A percentile compares a stretch with the other conserved stretches of the same genome.
phyloP scores from a whole-genome alignment of 2,888 invertebrate species.

The Mechanitis mazaeus region DNA sequence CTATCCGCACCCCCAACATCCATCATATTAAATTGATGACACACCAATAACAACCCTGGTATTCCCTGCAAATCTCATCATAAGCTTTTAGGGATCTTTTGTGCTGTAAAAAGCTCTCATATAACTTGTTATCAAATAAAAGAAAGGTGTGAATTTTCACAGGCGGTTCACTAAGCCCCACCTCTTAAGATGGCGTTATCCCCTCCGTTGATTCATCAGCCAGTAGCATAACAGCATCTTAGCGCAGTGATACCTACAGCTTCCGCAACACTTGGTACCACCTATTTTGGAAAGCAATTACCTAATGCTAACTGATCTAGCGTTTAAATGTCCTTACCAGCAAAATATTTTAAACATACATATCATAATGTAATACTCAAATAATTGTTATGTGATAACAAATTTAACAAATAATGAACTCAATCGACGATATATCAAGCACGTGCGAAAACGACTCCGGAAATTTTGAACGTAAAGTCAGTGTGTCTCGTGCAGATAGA shows the following conservation, averaged over 20 bases:
- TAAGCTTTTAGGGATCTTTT: conserved; percentile 73
- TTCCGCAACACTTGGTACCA: conserved; percentile 52
- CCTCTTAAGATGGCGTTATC: conserved; percentile 73
- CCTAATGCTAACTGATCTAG: conserved; percentile 38
- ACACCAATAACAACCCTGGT: conserved; percentile 68
- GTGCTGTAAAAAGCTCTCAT: conserved; percentile 71
- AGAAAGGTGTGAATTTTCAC: conserved; percentile 77
- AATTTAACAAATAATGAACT: conserved; percentile 44
- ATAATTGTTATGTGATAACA: conserved; percentile 16
- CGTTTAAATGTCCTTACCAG: conserved; percentile 8
- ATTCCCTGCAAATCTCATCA: conserved; percentile 67
- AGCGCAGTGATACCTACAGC: conserved; percentile 64
- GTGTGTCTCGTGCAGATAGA: conserved; percentile 39
- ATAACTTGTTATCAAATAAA: conserved; percentile 75
- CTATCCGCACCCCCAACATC: conserved; percentile 9
- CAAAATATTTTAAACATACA: conserved; percentile 11
- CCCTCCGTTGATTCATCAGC: conserved; percentile 54
- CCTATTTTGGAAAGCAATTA: conserved; percentile 74
- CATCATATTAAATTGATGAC: conserved; percentile 49
- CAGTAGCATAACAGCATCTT: conserved; percentile 63
- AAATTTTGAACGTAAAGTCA: conserved; percentile 33
- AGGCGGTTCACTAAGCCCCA: conserved; percentile 61
- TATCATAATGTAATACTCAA: conserved; percentile 10
- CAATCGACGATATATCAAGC: conserved; percentile 61
- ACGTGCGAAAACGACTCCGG: conserved; percentile 59